Evolutionary conservation across 92 coral and sea anemone species (phyloP), one percentile per base, ranked within the genome.

Genomic region (Virgularia gustaviana): DNA sequence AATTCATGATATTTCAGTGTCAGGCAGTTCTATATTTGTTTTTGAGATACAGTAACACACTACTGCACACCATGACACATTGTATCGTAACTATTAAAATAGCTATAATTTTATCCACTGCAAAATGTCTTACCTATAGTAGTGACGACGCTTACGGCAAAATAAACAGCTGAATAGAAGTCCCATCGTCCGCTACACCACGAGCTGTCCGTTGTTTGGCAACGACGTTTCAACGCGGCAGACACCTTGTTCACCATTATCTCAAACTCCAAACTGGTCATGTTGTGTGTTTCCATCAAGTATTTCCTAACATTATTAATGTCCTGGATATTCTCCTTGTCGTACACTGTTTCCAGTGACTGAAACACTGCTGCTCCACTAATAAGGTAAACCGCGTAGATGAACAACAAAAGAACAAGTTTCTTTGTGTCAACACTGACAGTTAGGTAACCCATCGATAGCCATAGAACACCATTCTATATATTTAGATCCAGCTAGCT

Each of bases 121-220:
- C n/a, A n/a, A n/a, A n/a, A n/a, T 52, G 16, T 18, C 90, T 86
- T 72, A 92, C 97, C 97, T 53, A 92, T 90, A 9, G 97, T 92
- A 4, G 97, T 92, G 29, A 92, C 97, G 3, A 92, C 97, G 65
- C 97, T 92, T 83, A 89, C 91, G 6, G 97, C 90, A 59, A 92
- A 92, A 65, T 92, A 92, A 75, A 92, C 43, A n/a, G 97, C 86
- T 12, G 96, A 95, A 71, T 92, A 92, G 51, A 89, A 92, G 9
- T 90, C 83, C 97, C 97, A 92, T 52, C 97, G 75, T 0, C 85
- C 85, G 13, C 79, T 86, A 60, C 97, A 92, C 96, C 96, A 90
- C 32, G 86, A 75, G 20, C 89, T 90, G 2, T 89, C 75, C 5
- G 87, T 85, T n/a, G 88, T 77, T 11, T 85, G 89, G 61, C 97